phyloP scores from a whole-genome alignment of 2,113 vertebrate species.

The Perognathus longimembris region DNA sequence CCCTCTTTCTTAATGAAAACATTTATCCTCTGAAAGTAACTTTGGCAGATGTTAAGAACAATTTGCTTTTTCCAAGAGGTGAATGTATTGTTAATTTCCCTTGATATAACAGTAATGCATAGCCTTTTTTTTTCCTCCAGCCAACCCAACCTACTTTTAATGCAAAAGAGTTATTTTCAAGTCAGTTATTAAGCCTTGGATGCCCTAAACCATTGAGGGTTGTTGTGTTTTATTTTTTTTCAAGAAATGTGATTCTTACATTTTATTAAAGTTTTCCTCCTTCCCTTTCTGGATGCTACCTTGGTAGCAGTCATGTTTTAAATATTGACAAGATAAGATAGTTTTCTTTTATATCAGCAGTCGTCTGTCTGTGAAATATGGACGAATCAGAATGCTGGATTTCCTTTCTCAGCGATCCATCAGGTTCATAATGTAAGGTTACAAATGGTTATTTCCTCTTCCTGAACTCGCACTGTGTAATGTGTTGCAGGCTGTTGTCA shows the following conservation, averaged over 20 bases:
- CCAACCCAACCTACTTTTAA: conserved; percentile 76
- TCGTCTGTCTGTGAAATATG: conserved; percentile 92
- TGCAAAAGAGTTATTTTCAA: conserved; percentile 74
- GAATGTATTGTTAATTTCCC: conserved; percentile 19
- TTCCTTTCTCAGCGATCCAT: conserved; percentile 91
- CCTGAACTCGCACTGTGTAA: conserved; percentile 79
- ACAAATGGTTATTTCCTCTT: conserved; percentile 84
- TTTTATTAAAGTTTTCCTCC: conserved; percentile 43
- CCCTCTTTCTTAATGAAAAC: conserved; percentile 12
- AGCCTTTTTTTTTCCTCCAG: conserved; percentile 60
- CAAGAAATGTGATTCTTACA: conserved; percentile 74
- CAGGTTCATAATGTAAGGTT: conserved; percentile 92
- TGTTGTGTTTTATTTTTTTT: conserved; percentile 20
- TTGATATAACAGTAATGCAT: conserved; percentile 28
- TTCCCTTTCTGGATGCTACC: conserved; percentile 74
- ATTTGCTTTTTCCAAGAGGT: conserved; percentile 37
- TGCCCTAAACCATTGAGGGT: conserved; percentile 54
- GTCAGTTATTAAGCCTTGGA: conserved; percentile 35
- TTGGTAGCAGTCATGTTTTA: conserved; percentile 83
- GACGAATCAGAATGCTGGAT: conserved; percentile 92
- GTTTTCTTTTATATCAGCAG: conserved; percentile 92
- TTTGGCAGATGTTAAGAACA: conserved; percentile 37
- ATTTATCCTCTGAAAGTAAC: conserved; percentile 47
- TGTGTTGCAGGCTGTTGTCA: conserved; percentile 85
- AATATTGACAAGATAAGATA: conserved; percentile 89